Base-by-base conservation (phyloP, 2,797 vertebrate species). In the Gymnopithys bicolor region DNA sequence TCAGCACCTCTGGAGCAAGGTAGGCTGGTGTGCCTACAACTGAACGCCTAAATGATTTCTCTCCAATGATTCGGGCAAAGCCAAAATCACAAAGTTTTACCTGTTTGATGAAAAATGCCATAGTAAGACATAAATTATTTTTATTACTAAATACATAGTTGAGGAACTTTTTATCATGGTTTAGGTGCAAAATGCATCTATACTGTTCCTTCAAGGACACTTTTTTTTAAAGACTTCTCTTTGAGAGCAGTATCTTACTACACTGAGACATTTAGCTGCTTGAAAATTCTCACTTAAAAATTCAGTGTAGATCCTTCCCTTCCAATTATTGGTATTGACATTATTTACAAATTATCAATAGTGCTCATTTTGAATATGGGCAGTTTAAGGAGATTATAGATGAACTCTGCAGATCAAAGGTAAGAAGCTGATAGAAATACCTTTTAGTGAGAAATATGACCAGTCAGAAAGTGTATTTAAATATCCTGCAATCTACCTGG, bases 61-160 rank as follows among this genome's bases (percentile, higher is more conserved):
- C 99, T 10, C 99, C 99, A 78, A 99, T 99, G 95, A 99, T 99
- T 32, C 99, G 98, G 56, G 99, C 99, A 91, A 99, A 99, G 63
- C 99, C 99, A 67, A 99, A 99, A 97, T 99, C 99, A 82, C 99
- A 99, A 41, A 99, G 98, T 94, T 99, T 99, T 92, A 99, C 99
- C 99, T 99, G 97, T 97, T 80, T 78, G 77, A 53, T 74, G 87
- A 55, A 96, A 97, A 52, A 70, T 59, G 60, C 45, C 78, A 21
- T 2, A 77, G 37, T 94, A 84, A 96, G 21, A 71, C 28, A 85
- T 10, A 55, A 19, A 39, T 59, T 39, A 23, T 28, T 91, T 77
- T 79, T 79, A 66, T 28, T 81, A 85, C 18, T 41, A 71, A 60
- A 81, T 35, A 64, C 27, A 32, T 13, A 69, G 4, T 11, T 66